These are phyloP conservation scores for Philonicus albiceps DNA, from an alignment of 2,888 invertebrate genomes.

Conservation along the genomic window DNA sequence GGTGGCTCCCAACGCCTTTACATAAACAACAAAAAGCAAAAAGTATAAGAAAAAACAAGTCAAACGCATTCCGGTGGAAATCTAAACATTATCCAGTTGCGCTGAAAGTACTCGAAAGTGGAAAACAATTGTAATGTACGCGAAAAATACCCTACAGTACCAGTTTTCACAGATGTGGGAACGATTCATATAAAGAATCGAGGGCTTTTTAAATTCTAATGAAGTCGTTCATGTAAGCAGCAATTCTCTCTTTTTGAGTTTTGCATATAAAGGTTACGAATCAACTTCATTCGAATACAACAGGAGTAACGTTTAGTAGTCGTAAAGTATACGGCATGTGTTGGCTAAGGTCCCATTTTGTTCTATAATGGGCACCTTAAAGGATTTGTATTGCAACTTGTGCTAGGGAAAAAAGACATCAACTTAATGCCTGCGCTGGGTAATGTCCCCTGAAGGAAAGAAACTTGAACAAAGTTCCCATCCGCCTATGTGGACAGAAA, in stretches of 20 bases:
- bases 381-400: neutral
- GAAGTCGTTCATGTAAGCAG: neutral
- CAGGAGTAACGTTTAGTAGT: neutral
- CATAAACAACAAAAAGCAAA: neutral
- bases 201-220: neutral
- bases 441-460: neutral
- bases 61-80: neutral
- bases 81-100: neutral
- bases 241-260: neutral
- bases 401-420: neutral
- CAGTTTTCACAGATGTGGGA: neutral
- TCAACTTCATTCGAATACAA: neutral
- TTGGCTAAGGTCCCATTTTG: neutral
- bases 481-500: neutral
- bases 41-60: neutral
- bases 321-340: neutral
- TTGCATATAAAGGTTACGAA: neutral
- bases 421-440: neutral
- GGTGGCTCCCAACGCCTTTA: neutral
- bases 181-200: neutral
- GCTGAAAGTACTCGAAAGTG: neutral
- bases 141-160: neutral
- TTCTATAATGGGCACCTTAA: neutral
- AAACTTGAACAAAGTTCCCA: neutral
- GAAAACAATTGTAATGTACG: neutral